phyloP scores from a whole-genome alignment of 2,888 invertebrate genomes.

The Yponomeuta evonymella region DNA sequence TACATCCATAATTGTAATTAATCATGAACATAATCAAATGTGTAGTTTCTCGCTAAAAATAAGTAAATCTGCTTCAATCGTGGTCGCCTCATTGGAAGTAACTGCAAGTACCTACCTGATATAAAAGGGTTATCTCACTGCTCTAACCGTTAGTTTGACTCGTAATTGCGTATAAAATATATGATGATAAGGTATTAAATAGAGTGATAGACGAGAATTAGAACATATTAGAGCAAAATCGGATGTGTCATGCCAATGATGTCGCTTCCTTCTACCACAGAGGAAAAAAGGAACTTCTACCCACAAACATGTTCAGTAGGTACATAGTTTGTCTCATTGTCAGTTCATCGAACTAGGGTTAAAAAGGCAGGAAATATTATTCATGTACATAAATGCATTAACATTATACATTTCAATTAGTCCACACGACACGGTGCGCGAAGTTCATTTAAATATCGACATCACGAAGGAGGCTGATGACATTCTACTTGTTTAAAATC shows the following conservation, averaged over 20 bases:
- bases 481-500: constrained; percentile 26
- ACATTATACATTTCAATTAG: constrained; percentile 65
- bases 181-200: background rate
- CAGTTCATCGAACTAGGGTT: constrained; percentile 32
- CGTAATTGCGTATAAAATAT: no score
- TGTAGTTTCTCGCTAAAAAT: no score
- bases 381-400: constrained; percentile 37
- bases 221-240: background rate
- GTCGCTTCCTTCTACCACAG: background rate
- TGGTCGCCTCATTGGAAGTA: no score
- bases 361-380: constrained; percentile 18
- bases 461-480: constrained; percentile 43
- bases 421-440: constrained; percentile 50
- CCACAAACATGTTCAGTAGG: background rate
- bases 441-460: constrained; percentile 59
- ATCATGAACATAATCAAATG: no score
- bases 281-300: background rate
- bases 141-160: no score
- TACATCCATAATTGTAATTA: no score
- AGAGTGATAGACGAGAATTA: background rate
- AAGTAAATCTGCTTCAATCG: no score
- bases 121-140: no score
- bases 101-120: no score
- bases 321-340: background rate
- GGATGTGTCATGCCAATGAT: background rate